Evolutionary conservation across 37 sponge, comb jelly and placozoan species (phyloP), one percentile per base, ranked within the genome.

Genomic region (Oscarella lobularis): DNA sequence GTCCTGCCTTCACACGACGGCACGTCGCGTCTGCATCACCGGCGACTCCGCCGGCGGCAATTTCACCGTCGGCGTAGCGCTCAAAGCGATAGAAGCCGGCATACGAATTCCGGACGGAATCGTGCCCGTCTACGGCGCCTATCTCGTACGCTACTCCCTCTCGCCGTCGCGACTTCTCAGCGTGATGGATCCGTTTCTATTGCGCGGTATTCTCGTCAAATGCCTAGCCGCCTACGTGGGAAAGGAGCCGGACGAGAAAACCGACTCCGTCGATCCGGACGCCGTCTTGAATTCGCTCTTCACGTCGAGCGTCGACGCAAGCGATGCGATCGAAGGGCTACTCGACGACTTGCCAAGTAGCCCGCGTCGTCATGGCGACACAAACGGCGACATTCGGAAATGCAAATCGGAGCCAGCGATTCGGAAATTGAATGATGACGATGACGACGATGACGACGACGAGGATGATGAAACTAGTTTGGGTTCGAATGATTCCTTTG

Each of bases 11-110:
- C 89, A 90, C 0, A 85, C 90, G 37, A 92, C 92, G 32, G 98
- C 85, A 29, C 80, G 89, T 78, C 66, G 75, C 5, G 88, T 96
- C 41, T 73, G 88, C 72, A 38, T 96, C 31, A 76, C 77, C 32
- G 98, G 98, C 14, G 98, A 96, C 66, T 96, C 98, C 4, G 93
- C 98, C 32, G 98, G 98, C 32, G 98, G 90, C 1, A 92, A 89
- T 76, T 77, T 96, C 1, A 81, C 81, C 31, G 39, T 96, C n/a
- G 65, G 83, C 2, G 70, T 79, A 0, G 80, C 85, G 36, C 81
- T 96, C 84, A 86, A 88, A 74, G 81, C 81, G 55, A 80, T 74
- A 29, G 78, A 87, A 39, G 74, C 84, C 14, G 93, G 93, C 0
- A 69, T 96, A 5, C 68, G 88, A 2, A 73, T 81, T 1, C 98